Base-by-base conservation (phyloP, 2,888 invertebrate genomes). In the Diadegma fenestrale region DNA sequence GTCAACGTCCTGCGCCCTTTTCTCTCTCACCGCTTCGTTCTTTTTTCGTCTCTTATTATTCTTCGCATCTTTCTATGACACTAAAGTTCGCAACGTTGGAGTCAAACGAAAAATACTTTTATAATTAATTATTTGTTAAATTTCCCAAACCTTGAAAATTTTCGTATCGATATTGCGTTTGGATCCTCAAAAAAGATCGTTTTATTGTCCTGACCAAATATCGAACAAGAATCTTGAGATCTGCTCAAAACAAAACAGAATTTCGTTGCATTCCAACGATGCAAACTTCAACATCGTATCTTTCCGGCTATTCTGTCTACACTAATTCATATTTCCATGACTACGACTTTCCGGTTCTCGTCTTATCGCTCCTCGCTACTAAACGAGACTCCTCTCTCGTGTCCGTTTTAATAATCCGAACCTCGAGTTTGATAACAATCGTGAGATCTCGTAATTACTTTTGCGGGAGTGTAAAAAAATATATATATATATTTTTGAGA, bases 361-460 rank as follows among this genome's bases (percentile, higher is more conserved):
- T 79, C 79, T 76, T 76, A 76, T 80, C 69, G 80, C 7, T 58
- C 22, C 76, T 84, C 66, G 45, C 75, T 19, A 22, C 12, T 41
- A 22, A 30, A 61, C 48, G 64, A 80, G 72, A 51, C 14, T 37
- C 48, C 30, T 48, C 43, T 43, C 45, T 17, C 51, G 41, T 64
- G 43, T 14, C 63, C 17, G 41, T 22, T 19, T 30, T 66, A 22
- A 54, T 41, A 79, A 71, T 37, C 76, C 61, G 71, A 71, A 80
- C 83, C n/a, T n/a, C n/a, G 71, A 45, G 75, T 14, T 69, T 51
- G 73, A 66, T 33, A 43, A 4, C 54, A 45, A 84, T 84, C 80
- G 83, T 84, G 83, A 79, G 79, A 83, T 80, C 79, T 33, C 30
- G 37, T 43, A 33, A 54, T 72, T 43, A 64, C 51, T 22, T 12